Evolutionary conservation across 2,888 invertebrate genomes (phyloP).

Genomic region (Baronia brevicornis): DNA sequence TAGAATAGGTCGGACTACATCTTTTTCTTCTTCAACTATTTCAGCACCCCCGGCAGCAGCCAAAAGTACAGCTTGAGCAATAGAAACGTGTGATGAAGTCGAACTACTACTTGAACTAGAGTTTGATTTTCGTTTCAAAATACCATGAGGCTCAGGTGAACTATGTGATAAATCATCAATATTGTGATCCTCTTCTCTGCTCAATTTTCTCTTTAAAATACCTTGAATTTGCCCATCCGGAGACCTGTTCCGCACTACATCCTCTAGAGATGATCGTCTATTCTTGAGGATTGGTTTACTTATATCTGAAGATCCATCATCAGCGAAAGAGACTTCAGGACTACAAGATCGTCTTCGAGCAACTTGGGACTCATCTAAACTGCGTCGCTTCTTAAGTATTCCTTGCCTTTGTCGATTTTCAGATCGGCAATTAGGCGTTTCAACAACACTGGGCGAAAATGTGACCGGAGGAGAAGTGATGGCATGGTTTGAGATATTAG

Average conservation of each 20-base stretch:
- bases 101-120: constrained; percentile 80
- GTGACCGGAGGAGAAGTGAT: constrained; percentile 82
- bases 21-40: constrained; percentile 73
- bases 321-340: constrained; percentile 79
- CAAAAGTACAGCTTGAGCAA: constrained; percentile 79
- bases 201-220: constrained; percentile 82
- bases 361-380: constrained; percentile 86
- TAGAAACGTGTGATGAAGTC: constrained; percentile 79
- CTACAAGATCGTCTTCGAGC: constrained; percentile 81
- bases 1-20: constrained; percentile 83
- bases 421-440: constrained; percentile 75
- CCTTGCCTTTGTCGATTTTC: constrained; percentile 80
- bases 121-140: constrained; percentile 86
- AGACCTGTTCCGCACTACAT: constrained; percentile 78
- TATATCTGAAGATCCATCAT: constrained; percentile 73
- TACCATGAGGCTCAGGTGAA: constrained; percentile 84
- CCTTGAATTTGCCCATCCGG: constrained; percentile 79
- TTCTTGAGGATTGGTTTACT: constrained; percentile 81
- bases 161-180: constrained; percentile 77
- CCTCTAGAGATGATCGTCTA: constrained; percentile 82
- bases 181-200: constrained; percentile 78
- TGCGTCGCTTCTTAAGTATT: constrained; percentile 88
- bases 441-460: constrained; percentile 85
- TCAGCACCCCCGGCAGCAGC: constrained; percentile 78
- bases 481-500: constrained; percentile 68